Evolutionary conservation across 2,797 vertebrate genomes (phyloP).

Genomic region (Artibeus lituratus): DNA sequence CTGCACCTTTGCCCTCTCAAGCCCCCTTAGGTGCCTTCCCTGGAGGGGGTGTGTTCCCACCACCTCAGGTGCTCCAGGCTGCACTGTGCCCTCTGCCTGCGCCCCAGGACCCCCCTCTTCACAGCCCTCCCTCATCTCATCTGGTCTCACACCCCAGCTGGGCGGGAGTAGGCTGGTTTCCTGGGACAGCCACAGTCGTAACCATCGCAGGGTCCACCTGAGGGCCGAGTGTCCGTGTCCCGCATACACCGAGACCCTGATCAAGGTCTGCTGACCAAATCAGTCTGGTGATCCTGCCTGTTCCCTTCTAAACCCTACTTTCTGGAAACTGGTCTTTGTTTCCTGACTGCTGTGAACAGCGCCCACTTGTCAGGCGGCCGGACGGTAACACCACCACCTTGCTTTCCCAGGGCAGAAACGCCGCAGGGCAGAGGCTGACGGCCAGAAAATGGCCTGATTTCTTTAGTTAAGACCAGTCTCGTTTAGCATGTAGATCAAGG

Average conservation of each 20-base stretch:
- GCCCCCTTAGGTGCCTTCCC: not conserved
- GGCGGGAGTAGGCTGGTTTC: not conserved
- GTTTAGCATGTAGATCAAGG: not conserved
- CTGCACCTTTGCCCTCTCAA: not conserved
- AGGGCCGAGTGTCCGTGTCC: not conserved
- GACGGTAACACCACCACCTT: not conserved
- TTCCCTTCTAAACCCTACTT: not conserved
- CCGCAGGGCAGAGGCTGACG: not conserved
- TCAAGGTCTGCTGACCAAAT: not conserved
- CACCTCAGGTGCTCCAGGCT: not conserved
- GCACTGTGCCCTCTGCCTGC: rapidly evolving
- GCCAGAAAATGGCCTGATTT: not conserved
- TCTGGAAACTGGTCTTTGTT: not conserved
- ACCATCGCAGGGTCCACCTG: not conserved
- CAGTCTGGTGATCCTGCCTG: no score
- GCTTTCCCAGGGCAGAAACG: not conserved
- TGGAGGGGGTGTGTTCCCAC: not conserved
- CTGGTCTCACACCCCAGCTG: not conserved
- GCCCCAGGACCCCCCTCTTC: not conserved
- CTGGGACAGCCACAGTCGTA: not conserved
- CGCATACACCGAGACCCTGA: not conserved
- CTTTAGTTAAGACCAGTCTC: not conserved
- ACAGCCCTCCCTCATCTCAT: not conserved
- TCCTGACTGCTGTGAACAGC: not conserved
- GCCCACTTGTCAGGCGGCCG: not conserved